phyloP scores from a whole-genome alignment of 2,888 invertebrate genomes.

The Tenodera sinensis region DNA sequence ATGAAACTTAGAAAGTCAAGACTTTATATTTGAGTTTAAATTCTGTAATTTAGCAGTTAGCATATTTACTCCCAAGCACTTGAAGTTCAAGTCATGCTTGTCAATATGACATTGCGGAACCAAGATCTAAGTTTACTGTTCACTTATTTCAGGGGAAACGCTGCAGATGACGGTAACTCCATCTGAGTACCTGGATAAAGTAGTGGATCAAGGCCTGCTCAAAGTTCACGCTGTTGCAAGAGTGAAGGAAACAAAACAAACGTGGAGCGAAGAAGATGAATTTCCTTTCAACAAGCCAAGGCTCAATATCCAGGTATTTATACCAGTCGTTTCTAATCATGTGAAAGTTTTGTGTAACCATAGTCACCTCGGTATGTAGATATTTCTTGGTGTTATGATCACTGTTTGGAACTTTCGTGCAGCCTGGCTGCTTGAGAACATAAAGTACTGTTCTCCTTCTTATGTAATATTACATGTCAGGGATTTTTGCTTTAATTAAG shows the following conservation, averaged over 20 bases:
- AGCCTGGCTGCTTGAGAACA: too few relatives aligned
- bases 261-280: constrained; percentile 71
- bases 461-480: neutral
- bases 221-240: constrained; percentile 70
- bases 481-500: neutral
- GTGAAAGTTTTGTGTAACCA: too few relatives aligned
- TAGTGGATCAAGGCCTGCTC: constrained; percentile 67
- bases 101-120: neutral
- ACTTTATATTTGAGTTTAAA: too few relatives aligned
- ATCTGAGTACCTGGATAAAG: constrained; percentile 64
- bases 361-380: too few relatives aligned
- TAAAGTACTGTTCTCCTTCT: neutral
- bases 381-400: too few relatives aligned
- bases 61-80: too few relatives aligned
- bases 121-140: neutral
- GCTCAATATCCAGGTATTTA: constrained; percentile 58
- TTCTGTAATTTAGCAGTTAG: too few relatives aligned
- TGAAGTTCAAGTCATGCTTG: too few relatives aligned
- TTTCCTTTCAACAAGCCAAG: constrained; percentile 66
- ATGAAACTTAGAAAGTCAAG: too few relatives aligned
- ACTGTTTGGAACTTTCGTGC: too few relatives aligned
- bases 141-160: constrained; percentile 49
- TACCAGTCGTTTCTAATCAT: neutral
- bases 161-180: constrained; percentile 59
- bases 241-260: constrained; percentile 68